Evolutionary conservation across 2,888 invertebrate species (phyloP).

Genomic region (Diloba caeruleocephala): DNA sequence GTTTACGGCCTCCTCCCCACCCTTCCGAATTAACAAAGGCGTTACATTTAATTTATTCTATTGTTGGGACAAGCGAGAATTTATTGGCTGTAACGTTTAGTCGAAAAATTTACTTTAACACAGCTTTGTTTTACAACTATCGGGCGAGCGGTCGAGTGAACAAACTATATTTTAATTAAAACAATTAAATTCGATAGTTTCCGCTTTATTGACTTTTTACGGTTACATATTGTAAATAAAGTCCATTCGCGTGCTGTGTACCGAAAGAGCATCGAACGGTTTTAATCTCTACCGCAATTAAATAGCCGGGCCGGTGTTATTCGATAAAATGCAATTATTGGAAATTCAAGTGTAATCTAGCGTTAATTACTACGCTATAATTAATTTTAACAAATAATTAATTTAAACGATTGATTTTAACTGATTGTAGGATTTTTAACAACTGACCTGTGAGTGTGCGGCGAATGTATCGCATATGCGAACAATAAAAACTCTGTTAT

Average conservation of each 20-base stretch:
- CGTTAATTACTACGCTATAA: conserved; percentile 53
- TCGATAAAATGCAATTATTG: conserved; percentile 59
- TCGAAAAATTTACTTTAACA: conserved; percentile 34
- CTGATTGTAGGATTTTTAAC: conserved; percentile 39
- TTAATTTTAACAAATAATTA: conserved; percentile 53
- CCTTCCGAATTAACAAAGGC: conserved; percentile 39
- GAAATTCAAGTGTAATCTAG: conserved; percentile 57
- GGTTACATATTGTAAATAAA: conserved; percentile 76
- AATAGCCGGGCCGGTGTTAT: conserved; percentile 43
- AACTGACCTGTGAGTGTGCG: conserved; percentile 26
- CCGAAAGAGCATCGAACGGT: conserved; percentile 58
- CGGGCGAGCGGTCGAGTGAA: conserved; percentile 28
- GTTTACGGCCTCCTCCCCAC: conserved; percentile 16
- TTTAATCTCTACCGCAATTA: conserved; percentile 58
- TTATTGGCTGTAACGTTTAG: conserved; percentile 32
- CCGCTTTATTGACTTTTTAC: conserved; percentile 83
- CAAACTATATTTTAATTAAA: conserved; percentile 79
- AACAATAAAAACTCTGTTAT: not conserved
- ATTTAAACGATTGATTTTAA: conserved; percentile 52
- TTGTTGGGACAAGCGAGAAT: conserved; percentile 33
- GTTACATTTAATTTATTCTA: conserved; percentile 42
- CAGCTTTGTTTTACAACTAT: conserved; percentile 33
- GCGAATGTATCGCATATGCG: conserved; percentile 5
- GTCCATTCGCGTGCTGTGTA: conserved; percentile 69
- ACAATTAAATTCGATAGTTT: conserved; percentile 81